Conservation (phyloP, 2,113 vertebrate species). For the Cebus imitator region DNA sequence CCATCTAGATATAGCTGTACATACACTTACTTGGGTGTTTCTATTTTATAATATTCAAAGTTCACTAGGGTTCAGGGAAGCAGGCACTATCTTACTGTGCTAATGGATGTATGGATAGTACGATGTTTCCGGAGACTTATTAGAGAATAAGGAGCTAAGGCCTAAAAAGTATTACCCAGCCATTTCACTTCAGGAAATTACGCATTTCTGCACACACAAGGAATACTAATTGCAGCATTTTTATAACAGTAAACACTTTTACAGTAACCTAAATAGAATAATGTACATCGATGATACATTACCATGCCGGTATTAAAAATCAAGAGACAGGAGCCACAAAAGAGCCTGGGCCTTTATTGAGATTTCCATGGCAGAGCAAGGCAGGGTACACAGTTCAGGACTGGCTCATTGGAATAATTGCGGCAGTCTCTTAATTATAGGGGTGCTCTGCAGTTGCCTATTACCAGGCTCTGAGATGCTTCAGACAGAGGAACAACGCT, state of each 20-base stretch:
- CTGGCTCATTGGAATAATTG: too few relatives aligned
- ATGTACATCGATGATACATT: neutral
- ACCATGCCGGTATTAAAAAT: neutral
- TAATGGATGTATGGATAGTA: too few relatives aligned
- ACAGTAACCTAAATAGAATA: neutral
- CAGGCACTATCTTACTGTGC: too few relatives aligned
- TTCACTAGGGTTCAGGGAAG: neutral
- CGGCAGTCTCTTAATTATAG: too few relatives aligned
- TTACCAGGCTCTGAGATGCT: neutral
- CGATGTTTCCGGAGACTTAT: neutral
- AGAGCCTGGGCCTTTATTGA: neutral
- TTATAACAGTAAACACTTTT: neutral
- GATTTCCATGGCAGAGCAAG: neutral
- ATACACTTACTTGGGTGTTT: fast-evolving
- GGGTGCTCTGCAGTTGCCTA: neutral
- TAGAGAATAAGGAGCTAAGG: neutral
- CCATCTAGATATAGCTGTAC: neutral
- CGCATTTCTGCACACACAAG: neutral
- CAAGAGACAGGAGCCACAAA: neutral
- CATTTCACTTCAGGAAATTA: neutral
- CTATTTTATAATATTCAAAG: neutral
- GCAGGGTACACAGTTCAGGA: neutral
- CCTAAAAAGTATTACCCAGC: neutral
- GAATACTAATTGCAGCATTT: neutral
- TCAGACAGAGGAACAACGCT: neutral